Evolutionary conservation across 23 tunicate species (phyloP).

Genomic region (Halocynthia aurantium): DNA sequence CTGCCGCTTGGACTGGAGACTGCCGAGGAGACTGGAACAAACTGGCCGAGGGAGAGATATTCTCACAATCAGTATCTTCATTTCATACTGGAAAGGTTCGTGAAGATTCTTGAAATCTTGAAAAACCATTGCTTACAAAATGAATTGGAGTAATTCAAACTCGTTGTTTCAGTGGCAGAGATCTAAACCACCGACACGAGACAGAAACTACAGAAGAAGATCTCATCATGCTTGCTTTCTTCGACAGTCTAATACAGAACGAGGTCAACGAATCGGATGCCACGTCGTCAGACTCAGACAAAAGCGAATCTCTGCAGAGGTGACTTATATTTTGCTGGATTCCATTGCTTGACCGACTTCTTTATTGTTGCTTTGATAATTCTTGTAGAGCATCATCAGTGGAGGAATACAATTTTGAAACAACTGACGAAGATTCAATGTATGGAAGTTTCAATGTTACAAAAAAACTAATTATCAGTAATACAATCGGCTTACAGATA

Average conservation of each 20-base stretch:
- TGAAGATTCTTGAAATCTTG: background rate
- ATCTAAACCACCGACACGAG: slow-evolving; percentile 45
- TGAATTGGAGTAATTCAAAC: background rate
- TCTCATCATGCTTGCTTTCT: slow-evolving; percentile 81
- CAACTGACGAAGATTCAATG: background rate
- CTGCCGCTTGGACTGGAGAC: slow-evolving; percentile 5
- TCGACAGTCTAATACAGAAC: slow-evolving; percentile 68
- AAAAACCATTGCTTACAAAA: background rate
- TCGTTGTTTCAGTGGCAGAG: slow-evolving; percentile 25
- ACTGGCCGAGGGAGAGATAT: slow-evolving; percentile 21
- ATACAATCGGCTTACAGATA: too few relatives aligned
- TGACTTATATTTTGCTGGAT: background rate
- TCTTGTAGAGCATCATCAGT: background rate
- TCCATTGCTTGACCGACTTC: background rate
- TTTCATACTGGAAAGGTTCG: slow-evolving; percentile 42
- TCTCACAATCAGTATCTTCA: slow-evolving; percentile 51
- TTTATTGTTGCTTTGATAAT: background rate
- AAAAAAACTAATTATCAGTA: too few relatives aligned
- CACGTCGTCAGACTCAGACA: slow-evolving; percentile 14
- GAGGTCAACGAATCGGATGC: slow-evolving; percentile 28
- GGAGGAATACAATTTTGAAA: background rate
- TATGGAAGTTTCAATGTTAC: too few relatives aligned
- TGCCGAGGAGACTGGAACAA: background rate
- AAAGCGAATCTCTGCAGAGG: background rate
- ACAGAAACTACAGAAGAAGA: slow-evolving; percentile 56